phyloP scores from a whole-genome alignment of 2,888 invertebrate genomes.

The Galeruca laticollis region DNA sequence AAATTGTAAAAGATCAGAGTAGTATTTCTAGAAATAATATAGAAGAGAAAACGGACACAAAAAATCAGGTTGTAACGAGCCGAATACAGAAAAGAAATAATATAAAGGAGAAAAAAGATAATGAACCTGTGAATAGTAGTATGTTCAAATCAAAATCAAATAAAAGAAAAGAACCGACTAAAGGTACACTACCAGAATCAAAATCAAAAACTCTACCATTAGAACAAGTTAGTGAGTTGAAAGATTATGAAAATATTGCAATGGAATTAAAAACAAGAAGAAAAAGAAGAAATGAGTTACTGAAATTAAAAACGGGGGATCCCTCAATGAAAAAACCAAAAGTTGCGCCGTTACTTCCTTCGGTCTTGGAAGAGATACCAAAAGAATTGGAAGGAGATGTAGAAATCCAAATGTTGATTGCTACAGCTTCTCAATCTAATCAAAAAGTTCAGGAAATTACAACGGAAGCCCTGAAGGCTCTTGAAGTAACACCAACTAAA shows the following conservation, averaged over 20 bases:
- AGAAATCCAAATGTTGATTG: constrained; percentile 55
- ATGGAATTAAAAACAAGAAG: constrained; percentile 42
- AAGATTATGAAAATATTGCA: constrained; percentile 42
- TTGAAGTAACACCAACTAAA: constrained; percentile 52
- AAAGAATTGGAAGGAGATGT: constrained; percentile 53
- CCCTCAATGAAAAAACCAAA: constrained; percentile 32
- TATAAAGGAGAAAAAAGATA: constrained; percentile 9
- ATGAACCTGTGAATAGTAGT: constrained; percentile 12
- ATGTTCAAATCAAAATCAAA: constrained; percentile 39
- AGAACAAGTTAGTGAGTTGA: constrained; percentile 37
- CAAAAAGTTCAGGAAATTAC: constrained; percentile 58
- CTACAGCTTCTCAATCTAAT: constrained; percentile 54
- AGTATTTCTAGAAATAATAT: constrained; percentile 39
- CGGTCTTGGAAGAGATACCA: constrained; percentile 35
- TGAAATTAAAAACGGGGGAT: constrained; percentile 29
- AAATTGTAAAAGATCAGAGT: neutral
- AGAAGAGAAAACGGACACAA: constrained; percentile 52
- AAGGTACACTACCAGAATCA: constrained; percentile 20
- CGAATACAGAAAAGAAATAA: neutral
- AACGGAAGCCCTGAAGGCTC: constrained; percentile 50
- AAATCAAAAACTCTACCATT: constrained; percentile 12
- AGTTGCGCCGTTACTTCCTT: constrained; percentile 9
- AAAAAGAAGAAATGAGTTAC: constrained; percentile 38
- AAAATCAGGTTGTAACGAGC: constrained; percentile 3
- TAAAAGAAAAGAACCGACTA: constrained; percentile 28